Percentiles rank a stretch among this genome's conserved stretches.
These are phyloP conservation scores for Zoanthus gigantus DNA, from an alignment of 92 coral and sea anemone genomes.

Conservation along the genomic window DNA sequence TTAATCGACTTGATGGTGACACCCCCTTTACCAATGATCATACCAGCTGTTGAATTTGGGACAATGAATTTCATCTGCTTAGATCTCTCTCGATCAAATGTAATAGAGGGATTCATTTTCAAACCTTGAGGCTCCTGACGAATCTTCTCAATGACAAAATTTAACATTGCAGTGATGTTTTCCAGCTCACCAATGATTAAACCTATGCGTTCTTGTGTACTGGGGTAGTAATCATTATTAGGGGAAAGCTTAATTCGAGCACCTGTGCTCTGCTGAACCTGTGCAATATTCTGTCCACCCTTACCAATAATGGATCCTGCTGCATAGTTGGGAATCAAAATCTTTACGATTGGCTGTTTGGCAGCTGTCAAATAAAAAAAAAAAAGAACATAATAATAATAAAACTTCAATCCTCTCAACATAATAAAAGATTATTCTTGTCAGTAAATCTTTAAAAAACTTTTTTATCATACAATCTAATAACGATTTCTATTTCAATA, in stretches of 20 bases:
- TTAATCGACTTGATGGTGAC: constrained; percentile 88
- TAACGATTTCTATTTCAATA: too few relatives aligned
- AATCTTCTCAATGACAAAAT: constrained; percentile 95
- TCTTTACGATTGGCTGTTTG: constrained; percentile 94
- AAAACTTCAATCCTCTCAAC: not conserved
- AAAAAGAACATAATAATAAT: not conserved
- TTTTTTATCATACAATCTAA: too few relatives aligned
- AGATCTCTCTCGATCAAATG: constrained; percentile 91
- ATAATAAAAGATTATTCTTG: not conserved
- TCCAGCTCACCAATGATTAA: constrained; percentile 98
- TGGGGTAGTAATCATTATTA: constrained; percentile 97
- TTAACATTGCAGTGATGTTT: constrained; percentile 86
- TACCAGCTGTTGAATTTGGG: constrained; percentile 98
- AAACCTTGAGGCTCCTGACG: constrained; percentile 93
- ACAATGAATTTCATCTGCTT: constrained; percentile 94
- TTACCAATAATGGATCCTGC: constrained; percentile 99
- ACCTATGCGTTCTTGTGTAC: constrained; percentile 97
- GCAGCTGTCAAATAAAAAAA: constrained; percentile 67
- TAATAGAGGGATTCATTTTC: constrained; percentile 76
- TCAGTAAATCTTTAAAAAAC: too few relatives aligned
- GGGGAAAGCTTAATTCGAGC: constrained; percentile 97
- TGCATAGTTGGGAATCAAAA: constrained; percentile 97
- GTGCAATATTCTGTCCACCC: constrained; percentile 96
- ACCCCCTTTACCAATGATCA: constrained; percentile 98
- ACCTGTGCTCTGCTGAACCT: constrained; percentile 95